Evolutionary conservation across 2,113 vertebrate species (phyloP).

Genomic region (Rhabdornis inornatus): DNA sequence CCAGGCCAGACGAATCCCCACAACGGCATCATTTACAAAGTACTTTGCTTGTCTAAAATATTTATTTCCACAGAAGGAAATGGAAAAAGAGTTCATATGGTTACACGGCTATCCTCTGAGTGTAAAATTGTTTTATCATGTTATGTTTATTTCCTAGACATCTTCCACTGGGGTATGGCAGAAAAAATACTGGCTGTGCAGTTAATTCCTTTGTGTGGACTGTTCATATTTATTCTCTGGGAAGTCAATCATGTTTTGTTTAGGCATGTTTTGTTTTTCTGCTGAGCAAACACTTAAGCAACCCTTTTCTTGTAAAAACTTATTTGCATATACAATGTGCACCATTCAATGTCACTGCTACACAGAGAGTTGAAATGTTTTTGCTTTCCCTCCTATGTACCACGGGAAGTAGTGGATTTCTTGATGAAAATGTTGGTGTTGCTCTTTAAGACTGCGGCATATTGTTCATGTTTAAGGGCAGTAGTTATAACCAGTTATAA

Average conservation of each 20-base stretch:
- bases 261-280: constrained; percentile 29
- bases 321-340: background rate
- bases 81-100: constrained; percentile 49
- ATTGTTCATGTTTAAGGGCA: background rate
- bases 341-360: background rate
- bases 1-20: constrained; percentile 11
- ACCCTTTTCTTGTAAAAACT: background rate
- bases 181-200: constrained; percentile 63
- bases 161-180: constrained; percentile 77
- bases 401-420: background rate
- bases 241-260: constrained; percentile 43
- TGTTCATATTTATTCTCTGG: constrained; percentile 18
- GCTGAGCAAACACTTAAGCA: constrained; percentile 35
- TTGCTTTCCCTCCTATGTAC: background rate
- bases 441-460: background rate
- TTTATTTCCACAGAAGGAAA: constrained; percentile 28
- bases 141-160: constrained; percentile 71
- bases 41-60: constrained; percentile 51
- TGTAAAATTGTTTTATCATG: constrained; percentile 48
- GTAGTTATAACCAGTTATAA: background rate
- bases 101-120: background rate
- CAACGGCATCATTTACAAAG: constrained; percentile 47
- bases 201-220: constrained; percentile 34
- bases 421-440: background rate
- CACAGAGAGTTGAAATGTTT: background rate